Conservation (phyloP, 2,797 vertebrate genomes). For the Periparus ater region DNA sequence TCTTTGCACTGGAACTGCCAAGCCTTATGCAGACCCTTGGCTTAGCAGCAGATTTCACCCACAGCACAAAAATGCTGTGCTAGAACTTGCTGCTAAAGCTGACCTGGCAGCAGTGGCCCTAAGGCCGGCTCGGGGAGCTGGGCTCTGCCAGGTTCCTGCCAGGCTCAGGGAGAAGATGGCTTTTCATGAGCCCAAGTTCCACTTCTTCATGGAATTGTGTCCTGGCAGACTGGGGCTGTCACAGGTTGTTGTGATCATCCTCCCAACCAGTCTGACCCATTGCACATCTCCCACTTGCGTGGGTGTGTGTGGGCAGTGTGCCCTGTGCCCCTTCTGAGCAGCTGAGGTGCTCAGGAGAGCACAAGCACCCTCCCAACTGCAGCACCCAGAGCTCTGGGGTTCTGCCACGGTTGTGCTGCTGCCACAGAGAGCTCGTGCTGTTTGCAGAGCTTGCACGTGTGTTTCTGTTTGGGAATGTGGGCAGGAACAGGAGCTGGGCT, state of each 20-base stretch:
- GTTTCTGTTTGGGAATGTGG: neutral
- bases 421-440: neutral
- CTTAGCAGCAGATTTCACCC: neutral
- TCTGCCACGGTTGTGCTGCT: neutral
- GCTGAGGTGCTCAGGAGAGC: neutral
- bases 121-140: neutral
- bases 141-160: neutral
- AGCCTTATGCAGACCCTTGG: neutral
- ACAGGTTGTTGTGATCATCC: neutral
- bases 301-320: neutral
- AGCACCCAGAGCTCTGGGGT: neutral
- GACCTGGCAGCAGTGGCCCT: neutral
- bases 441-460: fast-evolving
- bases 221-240: neutral
- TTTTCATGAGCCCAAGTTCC: neutral
- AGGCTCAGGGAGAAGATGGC: neutral
- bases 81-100: neutral
- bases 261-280: fast-evolving
- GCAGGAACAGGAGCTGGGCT: neutral
- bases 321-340: neutral
- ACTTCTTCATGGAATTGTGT: neutral
- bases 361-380: fast-evolving
- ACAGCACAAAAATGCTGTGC: neutral
- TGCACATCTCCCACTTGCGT: fast-evolving
- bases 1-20: neutral